Evolutionary conservation across 1,140 invertebrate genomes (phyloP), one percentile per base, ranked within the genome.

Genomic region (Drosophila arizonae): DNA sequence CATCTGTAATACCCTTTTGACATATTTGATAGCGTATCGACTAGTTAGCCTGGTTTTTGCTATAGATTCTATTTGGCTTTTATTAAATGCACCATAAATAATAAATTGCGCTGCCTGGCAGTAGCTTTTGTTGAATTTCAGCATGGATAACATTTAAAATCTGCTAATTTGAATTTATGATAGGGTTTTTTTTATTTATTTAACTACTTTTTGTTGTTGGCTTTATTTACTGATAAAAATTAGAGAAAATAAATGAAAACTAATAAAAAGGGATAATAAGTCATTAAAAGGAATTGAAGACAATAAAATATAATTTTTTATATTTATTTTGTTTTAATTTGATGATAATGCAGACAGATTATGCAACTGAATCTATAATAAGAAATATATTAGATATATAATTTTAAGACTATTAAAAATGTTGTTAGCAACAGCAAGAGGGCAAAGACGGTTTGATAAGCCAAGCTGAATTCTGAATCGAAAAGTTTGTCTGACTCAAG

Each of bases 111-210:
- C 24, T 50, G 50, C 28, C 30, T 46, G 24, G 52, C 48, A 21
- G 55, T 17, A 24, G 50, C 50, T 39, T 70, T 77, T 87, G 70
- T 79, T 65, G 77, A 77, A 80, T 87, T 81, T 88, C 77, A 79
- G 64, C 79, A 51, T 61, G 80, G 65, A 87, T 87, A 80, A 89
- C 84, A 73, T 80, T 80, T 84, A 70, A 87, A 87, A 87, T 87
- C 88, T 87, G 84, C 74, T 84, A 77, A 84, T 87, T 80, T 84
- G 39, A 74, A 84, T 84, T 77, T 60, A 84, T 89, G 76, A 65
- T 62, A 50, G 6, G 10, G 10, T 75, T 77, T 76, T 74, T 51
- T 39, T 1, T 13, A 6, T 36, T 6, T 39, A 8, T 33, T 33
- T 33, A 9, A 51, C 28, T 65, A 46, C 78, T 67, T 24, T 24